A percentile compares a stretch with the other conserved stretches of the same genome.
These are phyloP conservation scores for Hermaeophaga mercurialis DNA, from an alignment of 2,888 invertebrate species.

Conservation along the genomic window DNA sequence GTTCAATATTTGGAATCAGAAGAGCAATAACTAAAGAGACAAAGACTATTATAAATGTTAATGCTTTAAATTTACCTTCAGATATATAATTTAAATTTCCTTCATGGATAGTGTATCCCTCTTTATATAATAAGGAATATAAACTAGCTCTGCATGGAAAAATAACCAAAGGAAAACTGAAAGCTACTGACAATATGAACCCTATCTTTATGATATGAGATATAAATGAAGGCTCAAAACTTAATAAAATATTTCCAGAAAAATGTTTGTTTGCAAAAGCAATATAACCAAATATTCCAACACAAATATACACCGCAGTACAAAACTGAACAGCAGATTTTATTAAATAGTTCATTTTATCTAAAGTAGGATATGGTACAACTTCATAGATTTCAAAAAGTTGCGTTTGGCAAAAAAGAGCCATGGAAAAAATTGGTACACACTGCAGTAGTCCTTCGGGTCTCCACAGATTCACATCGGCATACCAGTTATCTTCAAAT, in stretches of 20 bases:
- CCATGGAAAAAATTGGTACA: conserved; percentile 95
- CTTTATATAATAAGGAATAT: conserved; percentile 85
- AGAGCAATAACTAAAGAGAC: conserved; percentile 81
- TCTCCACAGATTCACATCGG: conserved; percentile 77
- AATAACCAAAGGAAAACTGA: conserved; percentile 95
- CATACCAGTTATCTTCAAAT: conserved; percentile 73
- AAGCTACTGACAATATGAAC: conserved; percentile 92
- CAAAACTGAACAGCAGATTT: conserved; percentile 91
- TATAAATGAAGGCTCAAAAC: conserved; percentile 78
- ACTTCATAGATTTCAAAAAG: conserved; percentile 93
- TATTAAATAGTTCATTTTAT: conserved; percentile 87
- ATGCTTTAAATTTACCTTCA: conserved; percentile 77
- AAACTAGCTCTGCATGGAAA: conserved; percentile 95
- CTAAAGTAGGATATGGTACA: conserved; percentile 83
- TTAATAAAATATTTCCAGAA: conserved; percentile 88
- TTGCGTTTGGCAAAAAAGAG: conserved; percentile 95
- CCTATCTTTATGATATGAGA: conserved; percentile 93
- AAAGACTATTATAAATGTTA: conserved; percentile 80
- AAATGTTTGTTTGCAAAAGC: conserved; percentile 82
- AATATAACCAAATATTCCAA: conserved; percentile 87
- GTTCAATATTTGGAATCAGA: conserved; percentile 90
- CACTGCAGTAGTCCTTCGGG: conserved; percentile 87
- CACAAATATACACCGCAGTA: conserved; percentile 85
- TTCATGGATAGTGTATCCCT: conserved; percentile 71
- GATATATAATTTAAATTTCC: conserved; percentile 75